phyloP scores from a whole-genome alignment of 2,797 vertebrate species.

The Chiloscyllium punctatum region DNA sequence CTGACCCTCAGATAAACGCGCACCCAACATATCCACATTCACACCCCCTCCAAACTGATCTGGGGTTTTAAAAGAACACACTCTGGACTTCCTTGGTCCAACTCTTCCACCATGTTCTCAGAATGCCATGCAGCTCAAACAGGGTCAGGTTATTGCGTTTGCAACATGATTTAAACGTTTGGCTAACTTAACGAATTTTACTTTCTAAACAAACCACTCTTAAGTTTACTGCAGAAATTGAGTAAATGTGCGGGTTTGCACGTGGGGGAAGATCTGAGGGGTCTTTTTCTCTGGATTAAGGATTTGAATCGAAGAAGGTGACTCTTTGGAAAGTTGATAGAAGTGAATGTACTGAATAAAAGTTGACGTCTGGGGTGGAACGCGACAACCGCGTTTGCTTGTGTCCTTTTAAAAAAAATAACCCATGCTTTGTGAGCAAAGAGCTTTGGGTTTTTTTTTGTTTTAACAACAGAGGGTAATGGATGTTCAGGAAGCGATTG shows the following conservation, averaged over 20 bases:
- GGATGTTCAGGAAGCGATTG: not conserved
- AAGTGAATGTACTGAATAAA: not conserved
- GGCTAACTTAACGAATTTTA: not conserved
- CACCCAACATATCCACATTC: no score
- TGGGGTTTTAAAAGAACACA: no score
- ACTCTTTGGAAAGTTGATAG: not conserved
- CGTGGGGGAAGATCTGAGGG: not conserved
- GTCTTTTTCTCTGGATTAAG: not conserved
- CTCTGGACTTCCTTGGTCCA: no score
- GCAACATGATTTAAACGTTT: not conserved
- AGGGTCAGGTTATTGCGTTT: not conserved
- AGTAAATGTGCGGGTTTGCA: not conserved
- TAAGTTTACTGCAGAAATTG: not conserved
- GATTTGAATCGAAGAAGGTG: not conserved
- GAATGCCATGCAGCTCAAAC: not conserved
- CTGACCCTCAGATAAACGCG: not conserved
- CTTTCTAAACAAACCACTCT: not conserved
- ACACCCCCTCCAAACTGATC: no score
- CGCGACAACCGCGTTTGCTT: not conserved
- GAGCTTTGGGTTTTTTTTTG: not conserved
- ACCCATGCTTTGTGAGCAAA: not conserved
- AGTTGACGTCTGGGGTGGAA: not conserved
- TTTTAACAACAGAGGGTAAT: not conserved
- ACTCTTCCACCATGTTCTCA: not conserved
- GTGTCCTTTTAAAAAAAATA: not conserved